A percentile compares a stretch with the other conserved stretches of the same genome.
Evolutionary conservation across 2,888 invertebrate genomes (phyloP).

Genomic region (Melangyna quadrimaculata): DNA sequence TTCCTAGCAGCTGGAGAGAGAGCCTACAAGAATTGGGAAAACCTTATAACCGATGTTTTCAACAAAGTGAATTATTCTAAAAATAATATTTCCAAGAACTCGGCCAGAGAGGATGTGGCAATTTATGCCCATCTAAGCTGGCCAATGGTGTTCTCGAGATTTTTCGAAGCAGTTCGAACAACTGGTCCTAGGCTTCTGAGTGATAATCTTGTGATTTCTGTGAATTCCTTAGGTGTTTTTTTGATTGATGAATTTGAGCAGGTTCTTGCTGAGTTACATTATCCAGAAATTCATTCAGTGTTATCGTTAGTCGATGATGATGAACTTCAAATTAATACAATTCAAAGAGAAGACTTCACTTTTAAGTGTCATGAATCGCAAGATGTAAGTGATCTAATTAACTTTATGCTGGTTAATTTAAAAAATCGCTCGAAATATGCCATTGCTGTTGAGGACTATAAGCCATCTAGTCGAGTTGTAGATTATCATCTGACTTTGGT

Average conservation of each 20-base stretch:
- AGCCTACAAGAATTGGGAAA: conserved; percentile 87
- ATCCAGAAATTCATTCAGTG: conserved; percentile 92
- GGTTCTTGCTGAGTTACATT: conserved; percentile 92
- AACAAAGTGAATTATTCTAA: conserved; percentile 87
- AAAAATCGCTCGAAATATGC: conserved; percentile 92
- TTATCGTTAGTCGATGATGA: conserved; percentile 82
- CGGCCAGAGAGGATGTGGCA: conserved; percentile 94
- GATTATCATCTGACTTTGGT: conserved; percentile 84
- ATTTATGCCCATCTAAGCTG: conserved; percentile 95
- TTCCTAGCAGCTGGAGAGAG: conserved; percentile 83
- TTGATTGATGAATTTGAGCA: conserved; percentile 96
- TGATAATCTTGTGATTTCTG: conserved; percentile 92
- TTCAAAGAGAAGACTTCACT: conserved; percentile 93
- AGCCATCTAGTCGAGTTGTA: conserved; percentile 78
- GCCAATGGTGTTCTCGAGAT: conserved; percentile 96
- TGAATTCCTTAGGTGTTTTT: conserved; percentile 96
- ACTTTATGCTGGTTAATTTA: conserved; percentile 92
- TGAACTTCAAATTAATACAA: conserved; percentile 89
- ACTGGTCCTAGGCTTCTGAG: conserved; percentile 86
- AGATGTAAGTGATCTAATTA: conserved; percentile 91
- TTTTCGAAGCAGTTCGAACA: conserved; percentile 93
- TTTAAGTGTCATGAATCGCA: conserved; percentile 95
- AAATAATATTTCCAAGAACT: conserved; percentile 84
- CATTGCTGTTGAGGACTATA: conserved; percentile 86
- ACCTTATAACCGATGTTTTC: conserved; percentile 87